Base-by-base conservation (phyloP, 92 coral and sea anemone genomes). In the Parazoanthus darwini region DNA sequence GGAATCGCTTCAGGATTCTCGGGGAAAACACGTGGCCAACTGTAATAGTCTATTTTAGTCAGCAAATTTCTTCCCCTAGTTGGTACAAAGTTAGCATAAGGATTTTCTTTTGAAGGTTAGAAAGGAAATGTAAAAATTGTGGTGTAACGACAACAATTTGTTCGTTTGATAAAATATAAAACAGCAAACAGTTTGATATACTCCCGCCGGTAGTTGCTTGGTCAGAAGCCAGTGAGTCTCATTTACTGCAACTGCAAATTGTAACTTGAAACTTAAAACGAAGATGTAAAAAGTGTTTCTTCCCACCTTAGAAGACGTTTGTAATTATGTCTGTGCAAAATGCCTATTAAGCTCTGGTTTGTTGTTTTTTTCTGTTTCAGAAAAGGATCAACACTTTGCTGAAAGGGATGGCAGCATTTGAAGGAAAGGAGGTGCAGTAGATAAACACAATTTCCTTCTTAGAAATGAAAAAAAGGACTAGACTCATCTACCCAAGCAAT, bases 371-470 rank as follows among this genome's bases (percentile, higher is more conserved):
- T 82, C 39, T n/a, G 5, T 85, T 90, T 13, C 79, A 97, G 99
- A 97, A 97, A 94, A 94, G 94, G 54, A 88, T 97, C 86, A 90
- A 96, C 44, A 92, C 95, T 23, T 86, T 97, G 94, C 90, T 97
- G 86, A 97, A 94, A 87, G 98, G 98, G 78, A 97, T 97, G 98
- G 91, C 99, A 22, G 97, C 88, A 35, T 91, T 94, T 92, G 95
- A 95, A 68, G 98, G 98, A 74, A 97, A 93, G 66, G 98, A 95
- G 96, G 98, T 94, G n/a, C 36, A 43, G 43, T 29, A 7, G 67
- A 80, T 22, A 9, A 44, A 11, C 46, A 38, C n/a, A n/a, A 26
- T 4, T 43, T 22, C 11, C 16, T 65, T 67, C 66, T 33, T 4
- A 18, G 18, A 58, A 38, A 63, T 79, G 33, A 20, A 23, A 76